Conservation (phyloP, 2,797 vertebrate species). For the Sitta carolinensis region DNA sequence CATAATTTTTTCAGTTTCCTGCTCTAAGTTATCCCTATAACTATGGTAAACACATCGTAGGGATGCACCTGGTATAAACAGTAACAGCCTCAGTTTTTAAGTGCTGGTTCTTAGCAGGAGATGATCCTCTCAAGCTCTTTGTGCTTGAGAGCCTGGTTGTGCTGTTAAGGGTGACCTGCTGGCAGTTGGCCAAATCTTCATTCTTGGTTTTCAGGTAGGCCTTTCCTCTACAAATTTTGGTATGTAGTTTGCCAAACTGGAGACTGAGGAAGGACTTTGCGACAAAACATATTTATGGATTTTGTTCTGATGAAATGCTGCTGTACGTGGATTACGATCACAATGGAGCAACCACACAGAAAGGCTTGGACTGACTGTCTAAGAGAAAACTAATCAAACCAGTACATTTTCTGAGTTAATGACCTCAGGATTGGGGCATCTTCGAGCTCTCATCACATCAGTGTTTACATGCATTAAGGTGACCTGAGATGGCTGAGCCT, state of each 20-base stretch:
- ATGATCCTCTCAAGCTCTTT: neutral
- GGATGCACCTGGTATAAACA: neutral
- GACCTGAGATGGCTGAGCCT: constrained; percentile 3
- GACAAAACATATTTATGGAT: neutral
- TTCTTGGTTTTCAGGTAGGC: neutral
- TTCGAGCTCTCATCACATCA: neutral
- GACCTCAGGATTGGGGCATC: neutral
- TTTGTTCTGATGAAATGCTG: neutral
- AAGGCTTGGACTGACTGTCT: neutral
- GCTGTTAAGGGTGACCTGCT: neutral
- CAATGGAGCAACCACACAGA: neutral
- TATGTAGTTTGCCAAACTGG: neutral
- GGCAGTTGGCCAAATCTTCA: neutral
- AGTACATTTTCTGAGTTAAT: neutral
- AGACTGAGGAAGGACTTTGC: neutral
- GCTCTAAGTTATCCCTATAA: neutral
- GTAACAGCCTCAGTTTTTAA: neutral
- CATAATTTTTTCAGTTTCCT: neutral
- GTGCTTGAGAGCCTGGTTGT: neutral
- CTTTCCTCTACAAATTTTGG: neutral
- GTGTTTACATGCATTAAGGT: neutral
- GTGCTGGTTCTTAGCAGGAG: neutral
- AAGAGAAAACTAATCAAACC: neutral
- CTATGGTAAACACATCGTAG: neutral
- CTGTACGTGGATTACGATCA: neutral